Conservation (phyloP, 2,888 invertebrate genomes). For the Sesamia inferens region DNA sequence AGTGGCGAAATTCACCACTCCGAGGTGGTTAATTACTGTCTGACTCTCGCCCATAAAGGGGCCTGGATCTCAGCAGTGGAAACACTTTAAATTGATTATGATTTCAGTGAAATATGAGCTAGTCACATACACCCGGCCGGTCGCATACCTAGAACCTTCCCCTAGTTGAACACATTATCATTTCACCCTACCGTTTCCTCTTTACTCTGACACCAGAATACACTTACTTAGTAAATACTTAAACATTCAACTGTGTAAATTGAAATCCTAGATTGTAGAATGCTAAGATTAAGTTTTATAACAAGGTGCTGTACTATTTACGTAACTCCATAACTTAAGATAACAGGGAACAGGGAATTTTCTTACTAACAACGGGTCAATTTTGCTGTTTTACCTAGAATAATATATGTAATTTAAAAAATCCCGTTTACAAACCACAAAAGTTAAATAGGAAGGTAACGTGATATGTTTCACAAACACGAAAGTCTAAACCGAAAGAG, state of each 20-base stretch:
- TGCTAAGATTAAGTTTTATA: constrained; percentile 23
- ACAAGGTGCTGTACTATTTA: constrained; percentile 13
- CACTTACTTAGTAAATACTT: neutral
- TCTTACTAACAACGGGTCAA: neutral
- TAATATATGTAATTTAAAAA: constrained; percentile 2
- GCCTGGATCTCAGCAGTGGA: neutral
- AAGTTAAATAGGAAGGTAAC: neutral
- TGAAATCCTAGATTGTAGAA: constrained; percentile 23
- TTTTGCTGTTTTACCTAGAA: neutral
- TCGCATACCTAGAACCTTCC: neutral
- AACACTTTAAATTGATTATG: neutral
- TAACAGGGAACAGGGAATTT: neutral
- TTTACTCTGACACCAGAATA: constrained; percentile 12
- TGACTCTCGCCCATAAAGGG: too few relatives aligned
- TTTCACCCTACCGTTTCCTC: constrained; percentile 14
- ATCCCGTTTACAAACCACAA: constrained; percentile 12
- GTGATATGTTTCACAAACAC: neutral
- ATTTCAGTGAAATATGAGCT: neutral
- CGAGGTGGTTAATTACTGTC: neutral
- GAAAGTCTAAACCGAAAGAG: neutral
- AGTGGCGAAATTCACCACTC: too few relatives aligned
- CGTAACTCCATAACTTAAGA: constrained; percentile 8
- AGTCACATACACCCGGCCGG: neutral
- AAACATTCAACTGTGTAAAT: constrained; percentile 25
- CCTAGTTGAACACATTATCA: constrained; percentile 1